Evolutionary conservation across 2,888 invertebrate genomes (phyloP).

Genomic region (Minunthozetes semirufus): DNA sequence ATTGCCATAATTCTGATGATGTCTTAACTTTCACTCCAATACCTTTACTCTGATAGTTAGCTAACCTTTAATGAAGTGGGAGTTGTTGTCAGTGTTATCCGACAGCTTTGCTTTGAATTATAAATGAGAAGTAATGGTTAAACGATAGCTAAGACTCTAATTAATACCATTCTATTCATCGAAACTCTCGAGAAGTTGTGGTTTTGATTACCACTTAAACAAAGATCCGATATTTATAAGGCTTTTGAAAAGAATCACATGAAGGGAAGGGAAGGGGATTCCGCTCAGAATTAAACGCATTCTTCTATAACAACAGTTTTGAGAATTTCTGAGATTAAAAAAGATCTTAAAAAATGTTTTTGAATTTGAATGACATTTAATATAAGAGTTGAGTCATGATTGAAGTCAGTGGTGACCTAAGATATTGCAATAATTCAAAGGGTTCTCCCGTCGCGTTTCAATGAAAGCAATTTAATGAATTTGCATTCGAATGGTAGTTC

Average conservation of each 20-base stretch:
- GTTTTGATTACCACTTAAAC: background rate
- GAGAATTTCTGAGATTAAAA: background rate
- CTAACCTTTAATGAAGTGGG: background rate
- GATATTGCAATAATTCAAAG: slow-evolving; percentile 4
- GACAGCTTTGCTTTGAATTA: slow-evolving; percentile 1
- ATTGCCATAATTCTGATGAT: slow-evolving; percentile 4
- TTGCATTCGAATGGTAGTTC: background rate
- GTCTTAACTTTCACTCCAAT: background rate
- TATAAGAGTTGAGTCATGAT: background rate
- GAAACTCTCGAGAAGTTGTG: background rate
- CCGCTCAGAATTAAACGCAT: no score
- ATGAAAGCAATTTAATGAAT: slow-evolving; percentile 7
- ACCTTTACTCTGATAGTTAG: background rate
- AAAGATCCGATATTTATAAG: background rate
- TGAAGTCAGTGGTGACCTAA: background rate
- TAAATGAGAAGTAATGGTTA: background rate
- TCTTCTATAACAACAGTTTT: background rate
- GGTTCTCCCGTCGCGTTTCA: slow-evolving; percentile 4
- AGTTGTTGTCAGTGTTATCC: background rate
- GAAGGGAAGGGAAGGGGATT: no score
- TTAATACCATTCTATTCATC: slow-evolving; percentile 16
- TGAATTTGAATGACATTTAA: background rate
- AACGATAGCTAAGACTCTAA: background rate
- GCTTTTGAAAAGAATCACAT: no score
- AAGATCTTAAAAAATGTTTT: background rate